Percentiles rank a stretch among this genome's conserved stretches.
These are phyloP conservation scores for Sitta carolinensis DNA, from an alignment of 2,797 vertebrate species.

Conservation along the genomic window DNA sequence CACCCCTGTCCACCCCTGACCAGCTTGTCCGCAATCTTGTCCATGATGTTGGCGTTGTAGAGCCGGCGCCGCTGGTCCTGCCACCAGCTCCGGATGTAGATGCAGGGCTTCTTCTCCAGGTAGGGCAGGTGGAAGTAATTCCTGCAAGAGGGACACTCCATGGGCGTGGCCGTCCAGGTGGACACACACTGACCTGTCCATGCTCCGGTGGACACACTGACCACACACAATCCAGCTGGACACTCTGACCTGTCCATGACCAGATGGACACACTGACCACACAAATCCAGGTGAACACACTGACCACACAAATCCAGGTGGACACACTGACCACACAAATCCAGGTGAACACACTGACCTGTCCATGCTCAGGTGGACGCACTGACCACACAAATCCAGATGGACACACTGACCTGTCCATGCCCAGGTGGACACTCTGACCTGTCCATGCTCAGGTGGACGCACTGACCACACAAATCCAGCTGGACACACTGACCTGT, in stretches of 20 bases:
- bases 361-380: too few relatives aligned
- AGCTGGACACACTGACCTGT: too few relatives aligned
- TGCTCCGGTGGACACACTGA: constrained; percentile 39
- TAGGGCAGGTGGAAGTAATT: constrained; percentile 97
- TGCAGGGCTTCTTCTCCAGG: constrained; percentile 94
- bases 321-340: too few relatives aligned
- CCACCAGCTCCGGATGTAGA: constrained; percentile 97
- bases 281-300: neutral
- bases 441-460: neutral
- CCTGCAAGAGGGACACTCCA: constrained; percentile 56
- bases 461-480: neutral
- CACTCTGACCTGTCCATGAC: constrained; percentile 81
- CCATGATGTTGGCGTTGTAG: constrained; percentile 94
- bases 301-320: too few relatives aligned
- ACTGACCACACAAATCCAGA: too few relatives aligned
- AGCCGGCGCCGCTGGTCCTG: constrained; percentile 92
- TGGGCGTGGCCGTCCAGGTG: neutral
- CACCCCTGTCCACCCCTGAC: constrained; percentile 7
- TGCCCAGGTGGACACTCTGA: neutral
- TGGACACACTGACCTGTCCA: neutral
- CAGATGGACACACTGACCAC: constrained; percentile 58
- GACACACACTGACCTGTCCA: neutral
- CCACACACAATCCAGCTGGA: constrained; percentile 63
- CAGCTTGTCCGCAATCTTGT: constrained; percentile 94
- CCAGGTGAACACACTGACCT: too few relatives aligned